Evolutionary conservation across 1,140 invertebrate species (phyloP).

Genomic region (Brachionus rubens): DNA sequence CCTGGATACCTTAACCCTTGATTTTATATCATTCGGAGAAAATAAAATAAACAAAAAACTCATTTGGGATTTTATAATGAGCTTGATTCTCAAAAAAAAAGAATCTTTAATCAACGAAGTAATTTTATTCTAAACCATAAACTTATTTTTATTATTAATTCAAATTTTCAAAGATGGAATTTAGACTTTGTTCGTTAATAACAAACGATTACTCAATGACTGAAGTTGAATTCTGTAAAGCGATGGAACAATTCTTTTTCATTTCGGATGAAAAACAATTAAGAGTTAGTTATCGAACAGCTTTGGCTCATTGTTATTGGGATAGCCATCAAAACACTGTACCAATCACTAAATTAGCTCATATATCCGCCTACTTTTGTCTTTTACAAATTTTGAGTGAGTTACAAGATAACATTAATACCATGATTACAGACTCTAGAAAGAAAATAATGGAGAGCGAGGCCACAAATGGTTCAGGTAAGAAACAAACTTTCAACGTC

Average conservation of each 20-base stretch:
- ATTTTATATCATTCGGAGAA: constrained; percentile 37
- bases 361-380: constrained; percentile 40
- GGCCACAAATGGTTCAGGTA: constrained; percentile 9
- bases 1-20: constrained; percentile 13
- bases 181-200: constrained; percentile 11
- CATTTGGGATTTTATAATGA: constrained; percentile 42
- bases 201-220: constrained; percentile 25
- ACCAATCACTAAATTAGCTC: constrained; percentile 17
- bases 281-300: not conserved
- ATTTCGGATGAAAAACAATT: constrained; percentile 36
- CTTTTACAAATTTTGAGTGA: constrained; percentile 28
- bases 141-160: not conserved
- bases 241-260: constrained; percentile 42
- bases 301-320: constrained; percentile 37
- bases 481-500: not conserved
- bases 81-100: constrained; percentile 16
- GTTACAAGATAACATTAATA: constrained; percentile 18
- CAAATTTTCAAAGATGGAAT: constrained; percentile 32
- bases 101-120: constrained; percentile 38
- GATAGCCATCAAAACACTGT: constrained; percentile 10
- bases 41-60: constrained; percentile 46
- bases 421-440: constrained; percentile 13
- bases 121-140: not conserved
- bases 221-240: constrained; percentile 28
- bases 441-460: constrained; percentile 34